phyloP scores from a whole-genome alignment of 2,888 invertebrate species.

The Limnephilus lunatus region DNA sequence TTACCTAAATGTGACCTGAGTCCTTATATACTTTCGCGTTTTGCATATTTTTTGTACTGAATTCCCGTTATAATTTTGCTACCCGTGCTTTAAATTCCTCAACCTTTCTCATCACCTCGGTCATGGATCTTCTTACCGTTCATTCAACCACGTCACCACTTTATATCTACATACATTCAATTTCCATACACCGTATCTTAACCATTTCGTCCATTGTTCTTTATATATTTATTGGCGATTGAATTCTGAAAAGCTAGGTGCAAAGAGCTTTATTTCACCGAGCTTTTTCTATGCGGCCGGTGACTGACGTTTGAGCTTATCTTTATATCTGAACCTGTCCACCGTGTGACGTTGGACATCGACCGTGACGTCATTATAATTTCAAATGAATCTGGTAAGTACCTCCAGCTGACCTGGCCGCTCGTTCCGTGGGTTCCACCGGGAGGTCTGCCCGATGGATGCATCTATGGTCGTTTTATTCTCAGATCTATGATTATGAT shows the following conservation, averaged over 20 bases:
- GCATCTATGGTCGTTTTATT: conserved; percentile 11
- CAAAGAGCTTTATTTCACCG: neutral
- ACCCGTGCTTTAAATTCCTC: neutral
- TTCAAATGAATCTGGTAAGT: conserved; percentile 59
- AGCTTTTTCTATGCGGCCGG: neutral
- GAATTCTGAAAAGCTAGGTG: neutral
- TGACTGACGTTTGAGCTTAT: conserved; percentile 17
- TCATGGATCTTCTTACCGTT: neutral
- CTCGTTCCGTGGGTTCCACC: neutral
- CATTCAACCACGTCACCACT: neutral
- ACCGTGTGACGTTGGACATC: conserved; percentile 23
- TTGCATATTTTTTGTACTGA: too few species aligned
- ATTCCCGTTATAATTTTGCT: neutral
- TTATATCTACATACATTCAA: neutral
- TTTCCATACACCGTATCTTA: neutral
- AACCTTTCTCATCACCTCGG: neutral
- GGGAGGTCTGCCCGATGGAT: conserved; percentile 15
- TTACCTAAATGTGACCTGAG: too few species aligned
- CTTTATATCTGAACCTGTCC: conserved; percentile 20
- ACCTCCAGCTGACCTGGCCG: conserved; percentile 2
- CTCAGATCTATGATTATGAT: conserved; percentile 7
- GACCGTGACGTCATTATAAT: conserved; percentile 61
- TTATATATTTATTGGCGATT: neutral
- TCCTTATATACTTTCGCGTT: too few species aligned
- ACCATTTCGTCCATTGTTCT: neutral